Evolutionary conservation across 2,797 vertebrate species (phyloP), one percentile per base, ranked within the genome.

Genomic region (Pseudochirops cupreus): DNA sequence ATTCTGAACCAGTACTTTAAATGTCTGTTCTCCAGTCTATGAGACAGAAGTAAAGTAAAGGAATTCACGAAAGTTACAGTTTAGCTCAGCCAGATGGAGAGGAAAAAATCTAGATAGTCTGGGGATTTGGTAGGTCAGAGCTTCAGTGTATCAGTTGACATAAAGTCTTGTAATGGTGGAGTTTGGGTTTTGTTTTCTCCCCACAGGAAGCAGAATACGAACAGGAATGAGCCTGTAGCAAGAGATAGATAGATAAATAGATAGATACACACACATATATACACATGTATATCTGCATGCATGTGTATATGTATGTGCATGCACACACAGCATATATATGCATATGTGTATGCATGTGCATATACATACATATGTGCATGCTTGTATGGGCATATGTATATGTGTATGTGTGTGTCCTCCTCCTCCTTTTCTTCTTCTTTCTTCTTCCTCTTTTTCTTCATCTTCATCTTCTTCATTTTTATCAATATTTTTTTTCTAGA

Each of bases 221-320:
- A 55, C 31, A 93, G 96, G 95, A 97, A 90, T 91, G 93, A 93
- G 95, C 97, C 94, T 93, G 95, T 93, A 96, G 98, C 97, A 95
- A 97, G 95, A 96, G 46, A 62, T 33, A 59, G 46, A 46, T 46
- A 46, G 46, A 46, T 46, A 31, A 56, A 53, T 5, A 53, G 10
- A 46, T 46, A 46, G 46, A 46, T 46, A 56, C 55, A 56, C 55
- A 56, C 53, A 53, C 46, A 46, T 46, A 46, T 46, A 46, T 46
- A 46, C 46, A 46, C 46, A 46, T 46, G 46, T 46, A 46, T 46
- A 46, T 46, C 46, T 46, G 46, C 46, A 46, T 46, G 7, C 52
- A 52, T 7, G 7, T 7, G 52, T 52, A 7, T 53, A 53, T 53
- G 53, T 53, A 53, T 53, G 53, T 53, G 10, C 56, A 56, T 56